Base-by-base conservation (phyloP, 2,888 invertebrate genomes). In the Drosophila fungiperda region DNA sequence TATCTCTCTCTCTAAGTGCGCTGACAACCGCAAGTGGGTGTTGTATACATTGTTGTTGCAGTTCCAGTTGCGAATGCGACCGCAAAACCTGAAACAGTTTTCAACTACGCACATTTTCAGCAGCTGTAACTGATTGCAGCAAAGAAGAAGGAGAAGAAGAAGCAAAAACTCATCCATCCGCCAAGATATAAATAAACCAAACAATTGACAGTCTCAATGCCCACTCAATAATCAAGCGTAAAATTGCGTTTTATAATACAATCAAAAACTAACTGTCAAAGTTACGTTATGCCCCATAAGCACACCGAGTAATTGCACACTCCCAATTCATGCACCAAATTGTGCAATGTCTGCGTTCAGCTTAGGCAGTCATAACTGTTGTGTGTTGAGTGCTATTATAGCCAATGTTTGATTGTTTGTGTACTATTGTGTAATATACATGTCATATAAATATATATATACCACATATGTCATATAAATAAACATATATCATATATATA, bases 11-110 rank as follows among this genome's bases (percentile, higher is more conserved):
- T 65, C 23, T 58, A 50, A 50, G 42, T 65, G 45, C 52, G 65
- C 45, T 86, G 85, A 84, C 88, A 87, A 85, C 88, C 77, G 67
- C 86, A 89, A 87, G 85, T 85, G 88, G 90, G 85, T 82, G 88
- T 81, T 76, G 60, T 50, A 67, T 33, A 45, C 66, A 36, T 60
- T 58, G 36, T 53, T 75, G 55, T 63, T 83, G 82, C 85, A 84
- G 90, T 88, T 85, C 80, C 90, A 89, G 65, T 85, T 85, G 90
- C 89, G 78, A 82, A 83, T 72, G 62, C 63, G 77, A 89, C 85
- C 90, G 89, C 90, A 59, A 87, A 87, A 89, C 73, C 75, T 58
- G 62, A 82, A 85, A 84, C 76, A 57, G n/a, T 8, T 35, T 63
- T 45, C 66, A 23, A 45, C 45, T 23, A 84, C 75, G 85, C 84